Evolutionary conservation across 2,888 invertebrate genomes (phyloP), one percentile per base, ranked within the genome.

Genomic region (Dicyrtoma fusca): DNA sequence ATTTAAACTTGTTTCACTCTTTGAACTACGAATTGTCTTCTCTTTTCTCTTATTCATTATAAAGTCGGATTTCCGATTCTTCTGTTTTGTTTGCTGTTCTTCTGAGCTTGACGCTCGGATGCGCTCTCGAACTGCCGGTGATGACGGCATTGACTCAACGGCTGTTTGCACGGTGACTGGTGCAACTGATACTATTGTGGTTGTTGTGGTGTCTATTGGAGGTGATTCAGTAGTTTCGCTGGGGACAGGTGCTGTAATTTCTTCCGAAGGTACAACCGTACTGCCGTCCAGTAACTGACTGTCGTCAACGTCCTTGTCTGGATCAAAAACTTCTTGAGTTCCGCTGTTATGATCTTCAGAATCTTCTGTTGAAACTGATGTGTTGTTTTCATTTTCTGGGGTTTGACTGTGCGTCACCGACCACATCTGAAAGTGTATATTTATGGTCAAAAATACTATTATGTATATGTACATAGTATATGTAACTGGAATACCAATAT

Each of bases 341-440:
- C 78, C 76, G 57, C 77, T 82, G 73, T 82, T 82, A 53, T 73
- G 70, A 26, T 71, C 55, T 49, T 70, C 68, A 55, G 87, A 85
- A 73, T 86, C 85, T 75, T 86, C 86, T 1, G 75, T 77, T 42
- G 82, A 82, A 2, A 76, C 86, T n/a, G 72, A 55, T 4, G 74
- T 73, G 17, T 78, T 74, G 63, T 76, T 76, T 21, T 88, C 87
- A 73, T 89, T 88, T 75, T 87, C 87, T 47, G 92, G 91, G 62
- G 92, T 91, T 86, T 94, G 93, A 61, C 94, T 90, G 83, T 95
- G 95, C 84, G 96, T 95, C 82, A 97, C 88, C 11, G 95, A 95
- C 96, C 97, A 97, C 96, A 97, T 96, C 94, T 95, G 82, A n/a
- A n/a, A n/a, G n/a, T n/a, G n/a, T n/a, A n/a, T n/a, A n/a, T n/a